A percentile compares a stretch with the other conserved stretches of the same genome.
phyloP scores from a whole-genome alignment of 2,797 vertebrate species.

The Odontamblyopus lacepedii region DNA sequence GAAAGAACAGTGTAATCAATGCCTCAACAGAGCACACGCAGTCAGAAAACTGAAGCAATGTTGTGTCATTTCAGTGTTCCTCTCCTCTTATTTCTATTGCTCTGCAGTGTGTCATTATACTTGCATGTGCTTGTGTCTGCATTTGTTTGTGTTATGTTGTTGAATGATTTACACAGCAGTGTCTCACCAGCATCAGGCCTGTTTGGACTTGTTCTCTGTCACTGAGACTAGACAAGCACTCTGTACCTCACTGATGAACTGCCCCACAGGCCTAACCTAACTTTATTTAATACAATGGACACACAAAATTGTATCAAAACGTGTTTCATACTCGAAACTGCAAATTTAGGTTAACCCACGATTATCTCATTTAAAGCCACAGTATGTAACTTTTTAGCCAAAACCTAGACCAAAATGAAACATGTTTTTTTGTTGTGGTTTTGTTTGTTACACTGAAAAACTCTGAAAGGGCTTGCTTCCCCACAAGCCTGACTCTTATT shows the following conservation, averaged over 20 bases:
- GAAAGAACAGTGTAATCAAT: not conserved
- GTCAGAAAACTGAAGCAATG: slow-evolving; percentile 2
- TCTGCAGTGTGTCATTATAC: slow-evolving; percentile 25
- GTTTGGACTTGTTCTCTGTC: slow-evolving; percentile 58
- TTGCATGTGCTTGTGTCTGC: slow-evolving; percentile 40
- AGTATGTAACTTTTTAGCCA: too few species aligned
- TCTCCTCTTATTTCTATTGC: slow-evolving; percentile 13
- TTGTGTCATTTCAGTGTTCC: slow-evolving; percentile 8
- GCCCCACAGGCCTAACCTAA: not conserved
- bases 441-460: too few species aligned
- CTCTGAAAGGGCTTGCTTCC: too few species aligned
- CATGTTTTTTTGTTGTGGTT: too few species aligned
- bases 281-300: not conserved
- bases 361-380: not conserved
- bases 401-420: too few species aligned
- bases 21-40: not conserved
- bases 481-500: too few species aligned
- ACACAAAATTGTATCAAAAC: not conserved
- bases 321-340: not conserved
- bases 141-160: slow-evolving; percentile 53
- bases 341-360: not conserved
- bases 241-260: slow-evolving; percentile 24
- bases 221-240: slow-evolving; percentile 37
- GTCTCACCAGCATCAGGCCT: slow-evolving; percentile 54
- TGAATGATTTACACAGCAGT: slow-evolving; percentile 68